Percentiles rank a stretch among this genome's conserved stretches.
These are phyloP conservation scores for Apamea anceps DNA, from an alignment of 2,888 invertebrate genomes.

Conservation along the genomic window DNA sequence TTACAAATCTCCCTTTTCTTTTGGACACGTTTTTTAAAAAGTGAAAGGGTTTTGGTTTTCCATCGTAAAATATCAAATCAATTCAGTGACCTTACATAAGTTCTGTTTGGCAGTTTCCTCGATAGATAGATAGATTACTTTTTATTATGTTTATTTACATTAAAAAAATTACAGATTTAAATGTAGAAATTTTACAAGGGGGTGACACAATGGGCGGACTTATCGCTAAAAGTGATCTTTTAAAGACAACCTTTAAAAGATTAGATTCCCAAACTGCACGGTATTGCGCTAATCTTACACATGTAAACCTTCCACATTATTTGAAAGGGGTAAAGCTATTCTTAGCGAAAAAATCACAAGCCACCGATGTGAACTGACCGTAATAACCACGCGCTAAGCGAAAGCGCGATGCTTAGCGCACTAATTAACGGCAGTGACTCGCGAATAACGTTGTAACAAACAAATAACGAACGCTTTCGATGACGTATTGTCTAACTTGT, in stretches of 20 bases:
- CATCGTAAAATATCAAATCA: neutral
- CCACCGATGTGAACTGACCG: constrained; percentile 56
- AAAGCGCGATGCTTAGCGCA: constrained; percentile 26
- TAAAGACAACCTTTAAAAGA: neutral
- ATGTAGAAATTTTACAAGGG: neutral
- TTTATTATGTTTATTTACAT: too few species aligned
- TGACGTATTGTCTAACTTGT: constrained; percentile 39
- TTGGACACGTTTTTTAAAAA: too few species aligned
- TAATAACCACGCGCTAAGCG: constrained; percentile 31
- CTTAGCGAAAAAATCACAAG: constrained; percentile 34
- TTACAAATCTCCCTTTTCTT: too few species aligned
- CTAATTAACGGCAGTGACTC: constrained; percentile 50
- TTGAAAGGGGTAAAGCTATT: constrained; percentile 41
- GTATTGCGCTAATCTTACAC: neutral
- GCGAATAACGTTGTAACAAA: constrained; percentile 20
- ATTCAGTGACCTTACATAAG: neutral
- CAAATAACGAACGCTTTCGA: constrained; percentile 38
- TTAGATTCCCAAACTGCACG: neutral
- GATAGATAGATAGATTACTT: too few species aligned
- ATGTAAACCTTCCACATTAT: constrained; percentile 9
- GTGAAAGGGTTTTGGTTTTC: too few species aligned
- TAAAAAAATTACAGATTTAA: too few species aligned
- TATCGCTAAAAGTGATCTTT: too few species aligned
- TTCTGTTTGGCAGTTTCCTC: too few species aligned
- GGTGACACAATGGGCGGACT: neutral